phyloP scores from a whole-genome alignment of 92 coral and sea anemone genomes.

The Virgularia gustaviana region DNA sequence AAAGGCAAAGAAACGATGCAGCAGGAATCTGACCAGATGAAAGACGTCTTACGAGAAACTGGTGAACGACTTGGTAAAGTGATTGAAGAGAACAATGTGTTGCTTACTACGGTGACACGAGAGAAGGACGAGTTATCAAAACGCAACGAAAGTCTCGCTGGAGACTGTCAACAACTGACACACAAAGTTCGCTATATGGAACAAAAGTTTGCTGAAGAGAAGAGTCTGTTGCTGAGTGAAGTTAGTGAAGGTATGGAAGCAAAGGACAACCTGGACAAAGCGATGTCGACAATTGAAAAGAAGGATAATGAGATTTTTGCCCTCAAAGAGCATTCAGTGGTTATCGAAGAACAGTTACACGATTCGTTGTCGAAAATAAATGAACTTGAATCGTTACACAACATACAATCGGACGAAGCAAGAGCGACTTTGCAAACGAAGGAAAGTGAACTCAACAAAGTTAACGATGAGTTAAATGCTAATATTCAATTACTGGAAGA shows the following conservation, averaged over 20 bases:
- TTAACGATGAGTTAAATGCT: neutral
- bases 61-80: neutral
- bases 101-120: conserved; percentile 47
- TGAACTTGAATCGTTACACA: neutral
- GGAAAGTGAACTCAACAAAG: neutral
- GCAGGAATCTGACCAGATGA: conserved; percentile 55
- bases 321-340: conserved; percentile 7
- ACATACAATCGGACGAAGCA: neutral
- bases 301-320: conserved; percentile 32
- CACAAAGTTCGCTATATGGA: neutral
- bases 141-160: neutral
- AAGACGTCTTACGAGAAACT: conserved; percentile 41
- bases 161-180: neutral
- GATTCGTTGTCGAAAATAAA: neutral
- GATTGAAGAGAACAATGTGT: conserved; percentile 62
- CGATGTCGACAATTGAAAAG: neutral
- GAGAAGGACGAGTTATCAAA: conserved; percentile 46
- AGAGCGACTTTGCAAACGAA: conserved; percentile 12
- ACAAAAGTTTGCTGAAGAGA: conserved; percentile 27
- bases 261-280: conserved; percentile 9
- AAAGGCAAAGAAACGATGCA: conserved; percentile 56
- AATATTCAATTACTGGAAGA: neutral
- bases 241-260: conserved; percentile 20
- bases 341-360: conserved; percentile 8
- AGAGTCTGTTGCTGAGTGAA: conserved; percentile 27